These are phyloP conservation scores for human DNA, from an alignment of 2,113 vertebrate genomes.

Conservation along the genomic window GRCh38 chrX:133376501-133377000, in stretches of 20 bases:
- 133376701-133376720: background rate
- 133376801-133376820: background rate
- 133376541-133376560: background rate
- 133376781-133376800: background rate
- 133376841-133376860: background rate
- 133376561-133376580: background rate
- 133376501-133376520: background rate
- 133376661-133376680: background rate
- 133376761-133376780: background rate
- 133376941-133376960: background rate
- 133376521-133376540: background rate
- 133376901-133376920: background rate
- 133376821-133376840: background rate
- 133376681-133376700: background rate
- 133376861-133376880: background rate
- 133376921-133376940: background rate
- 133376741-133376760: background rate
- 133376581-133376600: background rate
- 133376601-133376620: accelerated
- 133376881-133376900: background rate
- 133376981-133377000: background rate
- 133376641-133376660: background rate
- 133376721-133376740: background rate
- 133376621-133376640: background rate
- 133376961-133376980: background rate